phyloP scores from a whole-genome alignment of 2,113 vertebrate genomes.

The Xiphophorus hellerii region DNA sequence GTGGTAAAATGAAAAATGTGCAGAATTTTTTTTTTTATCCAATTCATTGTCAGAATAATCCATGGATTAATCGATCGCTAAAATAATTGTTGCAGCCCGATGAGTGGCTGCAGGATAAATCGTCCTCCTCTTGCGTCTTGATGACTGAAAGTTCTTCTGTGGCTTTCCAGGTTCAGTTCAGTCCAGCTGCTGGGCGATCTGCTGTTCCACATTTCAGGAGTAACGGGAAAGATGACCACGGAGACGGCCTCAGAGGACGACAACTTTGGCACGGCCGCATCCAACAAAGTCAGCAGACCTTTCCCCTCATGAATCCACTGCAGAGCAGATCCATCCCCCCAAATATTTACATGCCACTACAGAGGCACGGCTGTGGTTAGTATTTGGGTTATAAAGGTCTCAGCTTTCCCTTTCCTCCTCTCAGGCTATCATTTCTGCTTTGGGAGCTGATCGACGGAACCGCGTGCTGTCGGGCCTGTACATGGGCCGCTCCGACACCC shows the following conservation, averaged over 20 bases:
- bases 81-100: background rate
- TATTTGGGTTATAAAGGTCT: background rate
- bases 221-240: constrained; percentile 99
- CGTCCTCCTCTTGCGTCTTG: background rate
- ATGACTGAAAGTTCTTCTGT: constrained; percentile 5
- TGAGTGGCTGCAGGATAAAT: background rate
- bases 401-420: background rate
- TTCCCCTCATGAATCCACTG: background rate
- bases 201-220: constrained; percentile 97
- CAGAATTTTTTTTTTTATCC: too few relatives aligned
- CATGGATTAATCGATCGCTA: too few relatives aligned
- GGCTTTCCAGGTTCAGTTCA: constrained; percentile 89
- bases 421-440: constrained; percentile 93
- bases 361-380: too few relatives aligned
- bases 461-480: constrained; percentile 96
- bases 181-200: constrained; percentile 98
- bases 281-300: constrained; percentile 86
- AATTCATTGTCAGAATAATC: too few relatives aligned
- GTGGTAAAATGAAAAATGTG: too few relatives aligned
- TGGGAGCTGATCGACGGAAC: constrained; percentile 93
- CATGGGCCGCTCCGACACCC: constrained; percentile 97
- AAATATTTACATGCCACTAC: background rate
- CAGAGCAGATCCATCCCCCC: background rate
- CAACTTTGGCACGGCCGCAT: constrained; percentile 97
- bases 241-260: constrained; percentile 98